These are phyloP conservation scores for Pachyrhynchus sulphureomaculatus DNA, from an alignment of 1,140 invertebrate genomes.

Conservation along the genomic window DNA sequence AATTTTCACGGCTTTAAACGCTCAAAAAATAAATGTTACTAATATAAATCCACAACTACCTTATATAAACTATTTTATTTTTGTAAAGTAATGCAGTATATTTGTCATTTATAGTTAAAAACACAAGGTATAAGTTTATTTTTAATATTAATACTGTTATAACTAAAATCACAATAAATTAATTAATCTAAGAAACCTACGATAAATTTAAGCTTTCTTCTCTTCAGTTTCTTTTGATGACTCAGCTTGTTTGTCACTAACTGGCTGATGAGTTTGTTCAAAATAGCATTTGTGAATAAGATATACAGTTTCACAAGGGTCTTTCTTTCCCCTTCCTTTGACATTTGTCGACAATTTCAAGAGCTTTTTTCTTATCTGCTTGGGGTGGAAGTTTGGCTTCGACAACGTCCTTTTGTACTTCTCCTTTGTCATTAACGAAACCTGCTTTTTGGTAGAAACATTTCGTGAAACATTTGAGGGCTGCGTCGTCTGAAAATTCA, in stretches of 20 bases:
- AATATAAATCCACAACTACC: too few species aligned
- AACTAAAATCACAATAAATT: slow-evolving; percentile 25
- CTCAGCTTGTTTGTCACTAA: background rate
- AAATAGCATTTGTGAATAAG: slow-evolving; percentile 56
- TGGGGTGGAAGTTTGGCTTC: slow-evolving; percentile 44
- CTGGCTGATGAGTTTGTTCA: slow-evolving; percentile 39
- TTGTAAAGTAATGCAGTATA: background rate
- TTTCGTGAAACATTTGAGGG: slow-evolving; percentile 45
- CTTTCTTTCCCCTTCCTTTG: slow-evolving; percentile 50
- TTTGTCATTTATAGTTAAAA: background rate
- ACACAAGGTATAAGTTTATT: background rate
- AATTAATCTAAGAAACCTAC: background rate
- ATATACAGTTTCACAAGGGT: slow-evolving; percentile 53
- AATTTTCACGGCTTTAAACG: too few species aligned
- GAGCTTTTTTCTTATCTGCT: slow-evolving; percentile 41
- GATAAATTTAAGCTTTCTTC: slow-evolving; percentile 4
- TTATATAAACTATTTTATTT: background rate
- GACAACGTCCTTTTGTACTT: slow-evolving; percentile 44
- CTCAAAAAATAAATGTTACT: too few species aligned
- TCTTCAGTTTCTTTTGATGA: background rate
- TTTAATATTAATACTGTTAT: background rate
- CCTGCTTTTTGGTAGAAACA: slow-evolving; percentile 48
- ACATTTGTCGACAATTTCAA: slow-evolving; percentile 49
- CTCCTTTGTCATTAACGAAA: slow-evolving; percentile 44
- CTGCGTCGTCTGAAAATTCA: slow-evolving; percentile 42